These are phyloP conservation scores for Trissoscelio sp. DNA, from an alignment of 2,888 invertebrate genomes.

Conservation along the genomic window DNA sequence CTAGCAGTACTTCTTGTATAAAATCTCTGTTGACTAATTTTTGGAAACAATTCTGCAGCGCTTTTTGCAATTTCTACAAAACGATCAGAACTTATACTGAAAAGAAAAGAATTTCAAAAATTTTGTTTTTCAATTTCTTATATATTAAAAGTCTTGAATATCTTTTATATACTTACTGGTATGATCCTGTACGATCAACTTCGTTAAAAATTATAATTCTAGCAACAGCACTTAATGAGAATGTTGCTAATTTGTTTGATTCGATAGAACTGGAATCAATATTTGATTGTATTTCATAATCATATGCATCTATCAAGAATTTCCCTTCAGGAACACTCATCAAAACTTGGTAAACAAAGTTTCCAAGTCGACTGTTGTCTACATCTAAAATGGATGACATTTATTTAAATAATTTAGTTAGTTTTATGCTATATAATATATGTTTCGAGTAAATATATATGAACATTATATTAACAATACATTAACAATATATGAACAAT, in stretches of 20 bases:
- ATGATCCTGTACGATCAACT: slow-evolving; percentile 8
- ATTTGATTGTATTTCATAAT: neutral
- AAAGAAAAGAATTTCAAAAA: neutral
- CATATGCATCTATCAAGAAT: slow-evolving; percentile 4
- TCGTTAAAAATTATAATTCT: slow-evolving; percentile 6
- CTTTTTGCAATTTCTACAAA: slow-evolving; percentile 7
- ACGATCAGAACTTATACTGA: neutral
- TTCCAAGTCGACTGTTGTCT: neutral
- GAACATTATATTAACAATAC: too few relatives aligned
- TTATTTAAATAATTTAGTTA: too few relatives aligned
- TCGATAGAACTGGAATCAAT: neutral
- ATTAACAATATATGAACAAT: too few relatives aligned
- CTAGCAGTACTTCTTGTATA: neutral
- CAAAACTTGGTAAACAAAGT: slow-evolving; percentile 5
- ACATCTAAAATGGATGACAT: too few relatives aligned
- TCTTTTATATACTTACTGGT: neutral
- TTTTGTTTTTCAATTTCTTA: neutral
- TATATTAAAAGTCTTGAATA: neutral
- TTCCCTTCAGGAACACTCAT: neutral
- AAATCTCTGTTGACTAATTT: slow-evolving; percentile 6
- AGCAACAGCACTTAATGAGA: slow-evolving; percentile 10
- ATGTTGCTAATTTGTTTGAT: neutral
- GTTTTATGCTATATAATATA: too few relatives aligned
- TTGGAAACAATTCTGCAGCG: neutral
- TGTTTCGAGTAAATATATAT: too few relatives aligned